Base-by-base conservation (phyloP, 2,888 invertebrate genomes). In the Rugalucina vietnamica region DNA sequence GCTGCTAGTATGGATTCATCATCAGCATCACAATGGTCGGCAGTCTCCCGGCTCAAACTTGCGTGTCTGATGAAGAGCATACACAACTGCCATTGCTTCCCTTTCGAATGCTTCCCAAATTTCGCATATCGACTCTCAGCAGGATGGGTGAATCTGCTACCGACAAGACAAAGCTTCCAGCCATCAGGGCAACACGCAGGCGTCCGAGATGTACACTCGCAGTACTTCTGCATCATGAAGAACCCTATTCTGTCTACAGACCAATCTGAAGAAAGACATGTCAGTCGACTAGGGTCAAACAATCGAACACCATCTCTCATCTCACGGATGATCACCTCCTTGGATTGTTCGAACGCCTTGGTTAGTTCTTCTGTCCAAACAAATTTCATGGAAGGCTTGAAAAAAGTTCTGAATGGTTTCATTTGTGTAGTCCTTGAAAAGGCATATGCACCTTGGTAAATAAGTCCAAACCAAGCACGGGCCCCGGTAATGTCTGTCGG, bases 241-340 rank as follows among this genome's bases (percentile, higher is more conserved):
- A 86, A 90, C 2, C 89, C 88, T 54, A 90, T 85, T 4, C 90
- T 86, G 32, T 86, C 83, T 54, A 76, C 60, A 27, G 86, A 88
- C 88, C 84, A 82, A 60, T 88, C 88, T 14, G 84, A 81, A 43
- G 85, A 75, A n/a, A 89, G 78, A 77, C 88, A 88, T 29, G 84
- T 89, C 43, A 65, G 70, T 14, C 81, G 76, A 29, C 79, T 24
- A 8, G 85, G 79, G 69, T 86, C 84, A 77, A 88, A 89, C 27
- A 88, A 37, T 18, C 83, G 74, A 0, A 88, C 86, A 49, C 86
- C 84, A 65, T 88, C 79, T 65, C 75, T 77, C 72, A 87, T 87
- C 49, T 85, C 86, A n/a, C 78, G n/a, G 37, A 75, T 75, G 50
- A 88, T 87, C 37, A 78, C 73, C 39, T 76, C 57, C n/a, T n/a